A percentile compares a stretch with the other conserved stretches of the same genome.
These are phyloP conservation scores for Lutraria lutraria DNA, from an alignment of 2,888 invertebrate species.

Conservation along the genomic window DNA sequence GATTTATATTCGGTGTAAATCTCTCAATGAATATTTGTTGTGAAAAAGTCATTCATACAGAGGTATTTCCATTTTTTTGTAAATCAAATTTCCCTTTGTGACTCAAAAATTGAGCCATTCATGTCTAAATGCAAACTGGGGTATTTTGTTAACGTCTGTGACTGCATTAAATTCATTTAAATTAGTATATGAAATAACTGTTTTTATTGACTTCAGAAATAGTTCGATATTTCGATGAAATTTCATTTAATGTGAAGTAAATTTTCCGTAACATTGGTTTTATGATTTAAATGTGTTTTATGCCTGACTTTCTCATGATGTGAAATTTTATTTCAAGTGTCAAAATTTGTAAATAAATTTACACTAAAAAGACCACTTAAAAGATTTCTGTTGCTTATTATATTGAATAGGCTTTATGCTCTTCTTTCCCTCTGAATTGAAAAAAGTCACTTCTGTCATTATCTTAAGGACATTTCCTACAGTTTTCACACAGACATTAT, in stretches of 20 bases:
- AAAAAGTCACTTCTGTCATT: too few species aligned
- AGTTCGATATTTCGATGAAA: slow-evolving; percentile 10
- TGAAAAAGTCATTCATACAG: neutral
- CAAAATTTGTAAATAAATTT: neutral
- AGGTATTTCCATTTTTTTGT: neutral
- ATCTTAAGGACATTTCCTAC: too few species aligned
- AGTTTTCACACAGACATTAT: too few species aligned
- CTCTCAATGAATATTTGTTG: neutral
- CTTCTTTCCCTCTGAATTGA: too few species aligned
- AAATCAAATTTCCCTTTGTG: neutral
- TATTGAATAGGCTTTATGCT: neutral
- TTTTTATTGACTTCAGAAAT: neutral
- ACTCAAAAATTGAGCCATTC: neutral
- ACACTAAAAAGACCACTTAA: neutral
- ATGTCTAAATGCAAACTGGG: neutral
- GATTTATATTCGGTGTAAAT: neutral
- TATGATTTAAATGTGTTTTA: neutral
- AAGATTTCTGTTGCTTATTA: neutral
- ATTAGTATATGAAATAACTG: neutral
- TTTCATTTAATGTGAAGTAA: neutral
- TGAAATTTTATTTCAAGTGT: neutral
- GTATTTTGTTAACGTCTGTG: neutral
- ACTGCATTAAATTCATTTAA: neutral
- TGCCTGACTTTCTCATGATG: neutral
- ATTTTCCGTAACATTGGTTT: neutral